Conservation (phyloP, 2,797 vertebrate genomes). For the Choloepus didactylus region DNA sequence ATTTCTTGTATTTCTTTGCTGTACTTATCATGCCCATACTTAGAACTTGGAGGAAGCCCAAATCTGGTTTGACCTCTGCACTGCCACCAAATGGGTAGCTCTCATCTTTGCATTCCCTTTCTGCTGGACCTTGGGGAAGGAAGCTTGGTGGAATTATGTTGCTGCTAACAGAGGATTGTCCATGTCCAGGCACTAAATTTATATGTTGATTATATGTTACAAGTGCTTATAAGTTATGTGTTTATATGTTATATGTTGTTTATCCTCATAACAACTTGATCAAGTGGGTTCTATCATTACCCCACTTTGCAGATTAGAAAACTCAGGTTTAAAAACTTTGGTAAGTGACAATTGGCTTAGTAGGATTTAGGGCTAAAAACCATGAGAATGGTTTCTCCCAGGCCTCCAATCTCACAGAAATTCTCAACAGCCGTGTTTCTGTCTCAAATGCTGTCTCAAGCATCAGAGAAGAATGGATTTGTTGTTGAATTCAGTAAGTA, state of each 20-base stretch:
- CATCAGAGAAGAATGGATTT: not conserved
- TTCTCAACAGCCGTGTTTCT: not conserved
- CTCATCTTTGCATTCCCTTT: slow-evolving; percentile 62
- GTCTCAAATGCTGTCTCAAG: not conserved
- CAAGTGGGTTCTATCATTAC: not conserved
- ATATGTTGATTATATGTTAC: not conserved
- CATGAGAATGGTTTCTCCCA: not conserved
- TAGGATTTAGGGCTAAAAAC: not conserved
- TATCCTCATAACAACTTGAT: not conserved
- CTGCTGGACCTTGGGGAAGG: not conserved
- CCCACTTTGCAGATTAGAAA: slow-evolving; percentile 64
- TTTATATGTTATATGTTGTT: not conserved
- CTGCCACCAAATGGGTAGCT: slow-evolving; percentile 64
- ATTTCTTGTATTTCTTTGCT: slow-evolving; percentile 40
- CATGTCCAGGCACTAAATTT: not conserved
- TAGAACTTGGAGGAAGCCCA: not conserved
- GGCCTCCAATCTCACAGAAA: not conserved
- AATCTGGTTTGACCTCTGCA: slow-evolving; percentile 52
- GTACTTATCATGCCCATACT: not conserved
- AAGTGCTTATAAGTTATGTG: not conserved
- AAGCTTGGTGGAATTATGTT: not conserved
- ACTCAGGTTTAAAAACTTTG: not conserved
- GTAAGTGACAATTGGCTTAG: not conserved
- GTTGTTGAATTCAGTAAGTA: not conserved
- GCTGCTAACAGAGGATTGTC: not conserved